Base-by-base conservation (phyloP, 2,113 vertebrate species). In the Typhlomys cinereus region DNA sequence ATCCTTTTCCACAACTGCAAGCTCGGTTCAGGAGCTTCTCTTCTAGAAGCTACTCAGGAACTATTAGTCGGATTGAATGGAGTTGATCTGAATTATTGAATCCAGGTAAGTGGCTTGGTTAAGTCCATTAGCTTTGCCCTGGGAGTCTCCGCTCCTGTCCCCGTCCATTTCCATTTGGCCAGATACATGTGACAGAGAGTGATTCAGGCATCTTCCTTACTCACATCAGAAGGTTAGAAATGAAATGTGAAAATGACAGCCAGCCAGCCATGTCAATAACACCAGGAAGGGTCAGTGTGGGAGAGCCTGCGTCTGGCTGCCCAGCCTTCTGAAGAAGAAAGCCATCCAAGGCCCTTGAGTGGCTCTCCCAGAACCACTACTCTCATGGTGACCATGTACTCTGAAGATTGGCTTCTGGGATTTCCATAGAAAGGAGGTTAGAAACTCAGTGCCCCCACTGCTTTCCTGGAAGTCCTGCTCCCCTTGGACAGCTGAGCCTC, bases 71-170 rank as follows among this genome's bases (percentile, higher is more conserved):
- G 84, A 79, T 29, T 39, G 70, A 86, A 78, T 21, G 82, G 67
- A 94, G 92, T 86, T 90, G 92, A 92, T 90, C 57, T 93, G 95
- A 95, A 94, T 94, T 87, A 93, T 34, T 88, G 94, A 87, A 86
- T 91, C 80, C 94, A 93, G 78, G 94, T 88, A 97, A 89, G 78
- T 70, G 88, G 54, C 89, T 73, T 84, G 54, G 46, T 84, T 81
- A 79, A 74, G 76, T 96, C 90, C 52, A 94, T 94, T 92, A 94
- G 88, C 91, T 95, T 88, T 64, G 95, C 74, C 95, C 94, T 59
- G n/a, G 85, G 48, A 88, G 76, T 67, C 59, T n/a, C 29, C 0
- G 90, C 71, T 91, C 85, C 64, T 74, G 91, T 97, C 90, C 61
- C 70, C 34, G 69, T 27, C 57, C 69, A 87, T 91, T 95, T 96